Conservation (phyloP, 2,888 invertebrate genomes). For the Megaustenia siamemsis region DNA sequence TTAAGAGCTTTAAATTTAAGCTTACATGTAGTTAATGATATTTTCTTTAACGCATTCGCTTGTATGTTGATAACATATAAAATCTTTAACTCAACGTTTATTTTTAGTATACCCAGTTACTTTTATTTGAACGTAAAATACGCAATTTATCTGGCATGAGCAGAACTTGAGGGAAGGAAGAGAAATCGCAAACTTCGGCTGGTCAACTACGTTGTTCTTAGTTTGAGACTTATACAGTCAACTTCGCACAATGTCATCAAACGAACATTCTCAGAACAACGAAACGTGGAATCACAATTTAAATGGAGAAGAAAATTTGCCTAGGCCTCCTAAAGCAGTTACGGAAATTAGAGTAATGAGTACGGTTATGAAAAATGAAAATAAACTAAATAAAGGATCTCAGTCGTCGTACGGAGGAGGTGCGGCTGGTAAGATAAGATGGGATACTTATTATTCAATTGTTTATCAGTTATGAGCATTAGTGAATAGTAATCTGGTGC, state of each 20-base stretch:
- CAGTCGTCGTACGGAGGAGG: background rate
- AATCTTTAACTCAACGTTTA: too few species aligned
- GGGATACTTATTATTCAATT: too few species aligned
- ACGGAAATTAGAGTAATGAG: slow-evolving; percentile 51
- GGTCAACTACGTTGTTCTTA: background rate
- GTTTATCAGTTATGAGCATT: too few species aligned
- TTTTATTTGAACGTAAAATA: too few species aligned
- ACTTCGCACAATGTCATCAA: slow-evolving; percentile 32
- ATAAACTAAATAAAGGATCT: background rate
- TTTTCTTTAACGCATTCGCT: too few species aligned
- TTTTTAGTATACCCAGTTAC: too few species aligned
- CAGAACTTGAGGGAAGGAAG: background rate
- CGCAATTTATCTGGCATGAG: background rate
- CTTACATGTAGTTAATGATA: too few species aligned
- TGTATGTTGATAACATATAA: too few species aligned
- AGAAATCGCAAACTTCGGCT: background rate
- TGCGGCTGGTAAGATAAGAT: background rate
- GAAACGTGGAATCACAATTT: slow-evolving; percentile 9
- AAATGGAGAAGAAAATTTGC: slow-evolving; percentile 29
- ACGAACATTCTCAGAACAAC: slow-evolving; percentile 25
- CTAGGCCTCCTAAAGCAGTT: slow-evolving; percentile 46
- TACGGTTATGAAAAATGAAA: background rate
- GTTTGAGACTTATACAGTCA: background rate
- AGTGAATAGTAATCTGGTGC: too few species aligned
- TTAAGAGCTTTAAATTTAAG: too few species aligned